Evolutionary conservation across 2,113 vertebrate genomes (phyloP), one percentile per base, ranked within the genome.

Genomic region (Brachionichthys hirsutus): DNA sequence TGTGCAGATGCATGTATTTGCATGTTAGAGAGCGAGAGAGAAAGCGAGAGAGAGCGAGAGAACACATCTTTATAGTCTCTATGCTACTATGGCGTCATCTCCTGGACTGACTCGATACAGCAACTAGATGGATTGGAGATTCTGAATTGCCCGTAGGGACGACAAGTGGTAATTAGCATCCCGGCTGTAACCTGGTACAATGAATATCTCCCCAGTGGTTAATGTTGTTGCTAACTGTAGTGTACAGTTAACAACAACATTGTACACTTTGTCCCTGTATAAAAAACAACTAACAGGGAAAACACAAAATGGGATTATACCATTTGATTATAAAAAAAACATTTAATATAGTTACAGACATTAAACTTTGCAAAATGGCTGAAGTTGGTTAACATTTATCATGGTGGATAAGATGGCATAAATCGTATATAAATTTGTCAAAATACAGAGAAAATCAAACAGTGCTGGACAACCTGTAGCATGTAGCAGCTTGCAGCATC

Each of bases 11-110:
- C 9, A 10, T 53, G 14, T 71, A 3, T 46, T 46, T 53, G 52
- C 3, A 34, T 62, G 24, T 15, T 24, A 47, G 2, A 59, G 17
- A 24, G 53, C 49, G 30, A 46, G 34, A 18, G 22, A 53, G 49
- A 60, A 45, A 45, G 24, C 19, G 24, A 64, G 66, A 64, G 61
- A 30, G 52, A 76, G 19, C 6, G 46, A 63, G 45, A 78, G 78
- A 62, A 71, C 16, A 11, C n/a, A 19, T 59, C 16, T 67, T 30
- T 51, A 9, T 3, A 48, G 49, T 14, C 69, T 73, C 34, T 51
- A 20, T 86, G 87, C 71, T 57, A 47, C 78, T 84, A 70, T 80
- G 65, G 75, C 84, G 87, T 85, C 87, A 89, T 86, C 87, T 88
- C 35, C 67, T 86, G 86, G 83, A 19, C n/a, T n/a, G n/a, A n/a